Evolutionary conservation across 2,797 vertebrate genomes (phyloP).

Genomic region (Miichthys miiuy): DNA sequence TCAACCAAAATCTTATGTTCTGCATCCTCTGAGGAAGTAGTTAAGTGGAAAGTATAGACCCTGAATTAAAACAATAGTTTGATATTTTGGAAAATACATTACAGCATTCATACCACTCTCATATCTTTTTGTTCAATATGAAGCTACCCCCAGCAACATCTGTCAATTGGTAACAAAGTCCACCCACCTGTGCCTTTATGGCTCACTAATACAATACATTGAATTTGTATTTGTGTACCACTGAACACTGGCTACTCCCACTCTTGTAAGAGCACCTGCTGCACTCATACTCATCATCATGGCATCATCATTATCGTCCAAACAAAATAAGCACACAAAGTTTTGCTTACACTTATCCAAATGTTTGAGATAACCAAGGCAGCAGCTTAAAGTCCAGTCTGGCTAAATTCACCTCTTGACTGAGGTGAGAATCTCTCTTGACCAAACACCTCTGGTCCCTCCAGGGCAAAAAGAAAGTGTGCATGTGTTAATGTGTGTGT

Average conservation of each 20-base stretch:
- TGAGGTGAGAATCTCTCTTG: constrained; percentile 39
- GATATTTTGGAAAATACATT: background rate
- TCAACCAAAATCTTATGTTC: background rate
- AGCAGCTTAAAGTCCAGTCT: constrained; percentile 26
- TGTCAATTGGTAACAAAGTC: background rate
- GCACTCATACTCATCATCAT: background rate
- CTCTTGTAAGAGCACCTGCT: background rate
- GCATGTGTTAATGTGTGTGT: constrained; percentile 29
- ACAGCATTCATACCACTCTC: no score
- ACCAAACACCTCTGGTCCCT: constrained; percentile 37
- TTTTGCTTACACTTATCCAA: constrained; percentile 4
- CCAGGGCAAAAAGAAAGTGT: constrained; percentile 33
- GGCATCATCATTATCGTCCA: background rate
- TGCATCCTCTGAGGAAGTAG: background rate
- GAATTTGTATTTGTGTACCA: background rate
- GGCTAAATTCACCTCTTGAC: constrained; percentile 9
- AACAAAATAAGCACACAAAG: constrained; percentile 15
- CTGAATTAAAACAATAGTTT: background rate
- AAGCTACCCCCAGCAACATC: background rate
- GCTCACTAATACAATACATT: background rate
- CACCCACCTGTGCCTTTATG: background rate
- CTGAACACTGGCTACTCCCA: background rate
- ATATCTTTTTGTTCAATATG: background rate
- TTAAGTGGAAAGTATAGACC: background rate
- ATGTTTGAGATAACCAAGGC: constrained; percentile 23